Conservation (phyloP, 2,888 invertebrate species). For the Nemoura dubitans region DNA sequence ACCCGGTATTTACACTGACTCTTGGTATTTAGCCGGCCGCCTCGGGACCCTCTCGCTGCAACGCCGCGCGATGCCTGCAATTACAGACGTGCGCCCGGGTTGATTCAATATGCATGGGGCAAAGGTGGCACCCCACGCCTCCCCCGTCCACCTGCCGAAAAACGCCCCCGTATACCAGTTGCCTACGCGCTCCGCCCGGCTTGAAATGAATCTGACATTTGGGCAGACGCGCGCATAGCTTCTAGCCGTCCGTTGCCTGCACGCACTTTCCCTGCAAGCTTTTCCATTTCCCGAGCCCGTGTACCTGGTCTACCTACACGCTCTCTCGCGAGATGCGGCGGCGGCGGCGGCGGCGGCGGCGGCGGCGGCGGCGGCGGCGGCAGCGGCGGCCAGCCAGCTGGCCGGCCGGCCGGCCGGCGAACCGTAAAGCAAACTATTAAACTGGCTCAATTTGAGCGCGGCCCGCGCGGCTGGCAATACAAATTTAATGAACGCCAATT, state of each 20-base stretch:
- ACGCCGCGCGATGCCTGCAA: not conserved
- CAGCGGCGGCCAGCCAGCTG: too few relatives aligned
- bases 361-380: too few relatives aligned
- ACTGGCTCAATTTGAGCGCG: constrained; percentile 17
- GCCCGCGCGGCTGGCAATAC: not conserved
- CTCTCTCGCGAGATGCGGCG: too few relatives aligned
- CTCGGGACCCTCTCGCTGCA: too few relatives aligned
- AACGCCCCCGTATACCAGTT: not conserved
- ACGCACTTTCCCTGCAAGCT: not conserved
- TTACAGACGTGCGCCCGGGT: not conserved
- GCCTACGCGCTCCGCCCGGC: not conserved
- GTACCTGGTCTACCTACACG: too few relatives aligned
- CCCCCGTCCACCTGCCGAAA: not conserved
- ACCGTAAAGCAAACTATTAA: not conserved
- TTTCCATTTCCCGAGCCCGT: not conserved
- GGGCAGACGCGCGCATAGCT: too few relatives aligned
- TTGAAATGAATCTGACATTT: too few relatives aligned
- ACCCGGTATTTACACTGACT: too few relatives aligned
- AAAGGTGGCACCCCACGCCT: not conserved
- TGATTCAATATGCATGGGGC: not conserved
- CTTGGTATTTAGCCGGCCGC: too few relatives aligned
- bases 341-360: too few relatives aligned
- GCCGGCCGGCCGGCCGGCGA: too few relatives aligned
- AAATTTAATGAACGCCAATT: constrained; percentile 18
- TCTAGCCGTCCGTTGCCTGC: too few relatives aligned